Evolutionary conservation across 2,797 vertebrate genomes (phyloP), one percentile per base, ranked within the genome.

Genomic region (Chrosomus eos): DNA sequence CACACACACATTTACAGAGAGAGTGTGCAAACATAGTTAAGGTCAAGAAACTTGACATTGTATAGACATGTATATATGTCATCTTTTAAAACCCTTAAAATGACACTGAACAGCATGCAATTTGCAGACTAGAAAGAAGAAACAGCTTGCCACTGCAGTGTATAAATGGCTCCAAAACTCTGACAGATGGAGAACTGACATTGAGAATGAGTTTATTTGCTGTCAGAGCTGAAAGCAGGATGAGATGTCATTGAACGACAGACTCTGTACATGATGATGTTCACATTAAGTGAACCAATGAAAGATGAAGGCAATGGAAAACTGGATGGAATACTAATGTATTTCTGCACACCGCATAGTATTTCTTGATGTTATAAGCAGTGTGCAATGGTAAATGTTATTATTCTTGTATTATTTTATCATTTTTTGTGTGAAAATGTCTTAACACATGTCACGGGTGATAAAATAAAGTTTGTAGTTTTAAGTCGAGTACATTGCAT

Each of bases 121-220:
- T 60, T 43, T 28, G 36, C 53, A 67, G 72, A 13, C 18, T 18
- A 66, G 75, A 43, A 72, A 38, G 55, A 78, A 13, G 66, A 81
- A 84, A 76, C 51, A 77, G 75, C 78, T 81, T 75, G 82, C 74
- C 73, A 8, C 55, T 45, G 28, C 82, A 10, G 26, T 21, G 71
- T 58, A 73, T 58, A 70, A 68, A 66, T 66, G 68, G 28, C 38
- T 70, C 81, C 60, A 78, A 80, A 66, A 70, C 64, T 53, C 53
- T 80, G 76, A 83, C 81, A 75, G 74, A 80, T 73, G 48, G 85
- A 83, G 80, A 83, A 73, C 58, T 83, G 81, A 85, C 82, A 86
- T 28, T 31, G 70, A 77, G 70, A 70, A 64, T 66, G 51, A 82
- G 82, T 84, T 87, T 79, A 66, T 86, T 86, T 78, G 80, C 31